A percentile compares a stretch with the other conserved stretches of the same genome.
Conservation (phyloP, 2,888 invertebrate genomes). For the Folsomia manolachei region DNA sequence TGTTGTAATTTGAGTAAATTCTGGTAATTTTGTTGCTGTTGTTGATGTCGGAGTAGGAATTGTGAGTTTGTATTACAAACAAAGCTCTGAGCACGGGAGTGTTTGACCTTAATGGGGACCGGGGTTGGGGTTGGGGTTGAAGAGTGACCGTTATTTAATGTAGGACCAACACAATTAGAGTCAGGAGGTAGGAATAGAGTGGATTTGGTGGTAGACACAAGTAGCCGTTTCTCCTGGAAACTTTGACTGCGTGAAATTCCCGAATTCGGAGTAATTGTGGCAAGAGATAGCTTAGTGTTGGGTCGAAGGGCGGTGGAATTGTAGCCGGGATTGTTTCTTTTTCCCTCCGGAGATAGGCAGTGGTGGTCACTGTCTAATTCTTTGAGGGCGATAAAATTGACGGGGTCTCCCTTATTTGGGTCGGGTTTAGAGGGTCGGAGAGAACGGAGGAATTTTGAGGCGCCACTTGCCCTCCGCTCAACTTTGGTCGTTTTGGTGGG, state of each 20-base stretch:
- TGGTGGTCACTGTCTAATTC: constrained; percentile 43
- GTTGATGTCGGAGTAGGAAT: constrained; percentile 9
- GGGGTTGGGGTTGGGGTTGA: background rate
- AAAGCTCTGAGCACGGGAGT: constrained; percentile 49
- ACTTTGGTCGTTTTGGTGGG: constrained; percentile 31
- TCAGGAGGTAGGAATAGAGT: constrained; percentile 22
- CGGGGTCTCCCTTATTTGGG: constrained; percentile 36
- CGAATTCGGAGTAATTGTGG: background rate
- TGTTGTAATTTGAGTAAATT: background rate
- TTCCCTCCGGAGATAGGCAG: constrained; percentile 39
- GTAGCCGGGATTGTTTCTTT: constrained; percentile 19
- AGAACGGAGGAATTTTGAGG: constrained; percentile 47
- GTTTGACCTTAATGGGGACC: constrained; percentile 37
- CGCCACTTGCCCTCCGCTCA: constrained; percentile 46
- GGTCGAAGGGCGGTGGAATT: constrained; percentile 22
- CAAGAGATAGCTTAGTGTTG: background rate
- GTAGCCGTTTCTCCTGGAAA: constrained; percentile 48
- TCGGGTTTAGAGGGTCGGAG: constrained; percentile 32
- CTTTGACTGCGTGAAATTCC: constrained; percentile 43
- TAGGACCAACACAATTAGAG: background rate
- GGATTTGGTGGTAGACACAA: constrained; percentile 43
- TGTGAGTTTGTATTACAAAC: constrained; percentile 33
- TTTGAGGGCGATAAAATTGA: constrained; percentile 47
- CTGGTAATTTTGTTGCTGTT: constrained; percentile 18
- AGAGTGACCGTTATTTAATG: background rate